phyloP scores from a whole-genome alignment of 2,888 invertebrate genomes.

The Nematopogon swammerdamellus region DNA sequence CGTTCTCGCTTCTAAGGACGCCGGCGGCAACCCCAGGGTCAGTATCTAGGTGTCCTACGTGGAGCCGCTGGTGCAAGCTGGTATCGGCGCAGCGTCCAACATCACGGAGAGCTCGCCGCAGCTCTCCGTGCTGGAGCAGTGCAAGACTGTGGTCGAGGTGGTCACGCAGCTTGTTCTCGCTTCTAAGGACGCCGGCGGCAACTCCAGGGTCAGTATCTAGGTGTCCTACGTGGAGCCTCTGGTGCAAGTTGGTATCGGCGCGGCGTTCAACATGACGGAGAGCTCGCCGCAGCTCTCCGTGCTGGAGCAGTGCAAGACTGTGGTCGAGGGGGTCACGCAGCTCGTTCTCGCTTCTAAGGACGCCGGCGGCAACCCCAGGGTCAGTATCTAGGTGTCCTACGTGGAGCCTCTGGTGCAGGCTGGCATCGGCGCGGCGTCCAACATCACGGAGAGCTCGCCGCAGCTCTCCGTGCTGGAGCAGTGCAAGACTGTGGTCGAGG shows the following conservation, averaged over 20 bases:
- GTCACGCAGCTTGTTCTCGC: constrained; percentile 80
- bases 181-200: constrained; percentile 88
- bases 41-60: constrained; percentile 69
- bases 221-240: constrained; percentile 82
- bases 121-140: constrained; percentile 82
- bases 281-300: constrained; percentile 83
- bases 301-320: constrained; percentile 90
- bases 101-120: constrained; percentile 87
- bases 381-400: constrained; percentile 64
- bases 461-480: constrained; percentile 88
- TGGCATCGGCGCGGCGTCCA: constrained; percentile 84
- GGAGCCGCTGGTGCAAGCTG: constrained; percentile 80
- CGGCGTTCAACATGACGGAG: constrained; percentile 84
- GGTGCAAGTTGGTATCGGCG: constrained; percentile 80
- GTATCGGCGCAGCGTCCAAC: constrained; percentile 86
- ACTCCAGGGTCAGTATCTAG: constrained; percentile 75
- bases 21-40: constrained; percentile 90
- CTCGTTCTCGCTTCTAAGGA: constrained; percentile 82
- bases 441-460: constrained; percentile 81
- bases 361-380: constrained; percentile 90
- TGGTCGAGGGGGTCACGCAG: constrained; percentile 88
- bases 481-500: constrained; percentile 92
- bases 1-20: constrained; percentile 79
- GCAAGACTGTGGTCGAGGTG: constrained; percentile 94
- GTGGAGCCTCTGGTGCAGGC: constrained; percentile 84